Base-by-base conservation (phyloP, 2,113 vertebrate genomes). In the Barbus barbus region DNA sequence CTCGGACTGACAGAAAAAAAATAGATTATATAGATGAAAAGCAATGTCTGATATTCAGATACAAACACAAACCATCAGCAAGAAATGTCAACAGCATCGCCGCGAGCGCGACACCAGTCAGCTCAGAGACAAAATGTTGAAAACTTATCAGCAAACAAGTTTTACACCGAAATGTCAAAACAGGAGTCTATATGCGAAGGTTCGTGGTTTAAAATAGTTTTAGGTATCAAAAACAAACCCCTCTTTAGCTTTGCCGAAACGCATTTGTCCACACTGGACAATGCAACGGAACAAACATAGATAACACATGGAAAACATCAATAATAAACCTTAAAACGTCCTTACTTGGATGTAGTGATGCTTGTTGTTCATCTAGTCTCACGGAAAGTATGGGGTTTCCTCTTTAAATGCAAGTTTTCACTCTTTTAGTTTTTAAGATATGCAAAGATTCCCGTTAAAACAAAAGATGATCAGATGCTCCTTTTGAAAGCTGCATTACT, bases 341-440 rank as follows among this genome's bases (percentile, higher is more conserved):
- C 79, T 82, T 82, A 87, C 86, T 83, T 81, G 44, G 46, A 78
- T 51, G 51, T 56, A 82, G 41, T 22, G 51, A 65, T 38, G 46
- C 9, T 18, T 41, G 53, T 5, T 79, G 44, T 8, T 79, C 82
- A 76, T 41, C 20, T 41, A 67, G 26, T 75, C 53, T 1, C 33
- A 20, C 24, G 38, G 63, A 76, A 61, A 61, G 46, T 44, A 20
- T 63, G 24, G 16, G 79, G 26, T 84, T 24, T 81, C 69, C 76
- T 79, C 67, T n/a, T 48, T 46, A 33, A 69, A 81, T 22, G 20
- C 12, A 71, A 51, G 28, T 46, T 73, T 77, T 33, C 76, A 51
- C 78, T 78, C 63, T 60, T 61, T 67, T 72, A 28, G 44, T 48
- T 82, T 83, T 78, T 81, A 44, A 72, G 69, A 86, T 41, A 58